Percentiles rank a stretch among this genome's conserved stretches.
These are phyloP conservation scores for Selenia dentaria DNA, from an alignment of 2,888 invertebrate species.

Conservation along the genomic window DNA sequence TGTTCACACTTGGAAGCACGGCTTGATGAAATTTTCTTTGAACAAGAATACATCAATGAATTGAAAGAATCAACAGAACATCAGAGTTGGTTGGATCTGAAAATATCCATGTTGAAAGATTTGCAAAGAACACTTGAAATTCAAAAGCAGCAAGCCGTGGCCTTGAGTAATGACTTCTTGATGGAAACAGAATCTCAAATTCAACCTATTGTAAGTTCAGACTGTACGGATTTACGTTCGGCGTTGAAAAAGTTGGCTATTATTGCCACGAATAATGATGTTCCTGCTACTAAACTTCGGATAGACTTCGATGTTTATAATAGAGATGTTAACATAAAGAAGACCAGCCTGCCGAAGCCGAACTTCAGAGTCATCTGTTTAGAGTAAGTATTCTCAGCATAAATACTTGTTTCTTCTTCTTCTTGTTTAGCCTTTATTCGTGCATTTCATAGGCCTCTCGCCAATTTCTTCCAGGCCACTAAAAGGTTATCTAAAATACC, in stretches of 20 bases:
- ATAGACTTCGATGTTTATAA: constrained; percentile 75
- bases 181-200: constrained; percentile 35
- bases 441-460: too few species aligned
- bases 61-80: constrained; percentile 50
- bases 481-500: too few species aligned
- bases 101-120: constrained; percentile 57
- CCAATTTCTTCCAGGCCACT: too few species aligned
- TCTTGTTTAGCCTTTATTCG: too few species aligned
- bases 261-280: constrained; percentile 48
- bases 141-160: constrained; percentile 13
- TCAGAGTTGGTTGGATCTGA: constrained; percentile 64
- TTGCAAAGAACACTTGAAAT: constrained; percentile 41
- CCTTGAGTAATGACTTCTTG: constrained; percentile 10
- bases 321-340: constrained; percentile 69
- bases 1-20: constrained; percentile 37
- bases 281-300: constrained; percentile 39
- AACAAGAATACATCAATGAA: constrained; percentile 56
- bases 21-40: constrained; percentile 39
- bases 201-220: constrained; percentile 52
- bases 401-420: too few species aligned
- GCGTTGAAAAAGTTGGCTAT: constrained; percentile 65
- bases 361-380: constrained; percentile 71
- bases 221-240: constrained; percentile 53
- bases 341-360: constrained; percentile 63
- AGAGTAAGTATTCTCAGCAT: constrained; percentile 67